These are phyloP conservation scores for Centropus unirufus DNA, from an alignment of 2,113 vertebrate species.

Conservation along the genomic window DNA sequence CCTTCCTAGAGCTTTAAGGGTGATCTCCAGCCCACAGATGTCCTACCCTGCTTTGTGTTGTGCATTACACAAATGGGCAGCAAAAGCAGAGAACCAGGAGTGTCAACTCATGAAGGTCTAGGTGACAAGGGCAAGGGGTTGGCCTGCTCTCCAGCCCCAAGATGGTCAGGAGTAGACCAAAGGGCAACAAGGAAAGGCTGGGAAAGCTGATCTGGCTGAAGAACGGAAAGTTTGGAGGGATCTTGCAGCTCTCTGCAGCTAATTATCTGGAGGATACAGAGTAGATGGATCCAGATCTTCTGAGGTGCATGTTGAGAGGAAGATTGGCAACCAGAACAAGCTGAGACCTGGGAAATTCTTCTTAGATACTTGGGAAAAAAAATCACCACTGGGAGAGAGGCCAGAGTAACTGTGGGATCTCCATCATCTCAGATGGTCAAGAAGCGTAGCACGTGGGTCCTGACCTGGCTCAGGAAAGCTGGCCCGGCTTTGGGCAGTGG, in stretches of 20 bases:
- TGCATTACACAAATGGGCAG: background rate
- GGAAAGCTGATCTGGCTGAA: background rate
- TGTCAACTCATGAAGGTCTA: background rate
- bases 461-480: background rate
- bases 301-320: background rate
- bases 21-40: background rate
- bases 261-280: background rate
- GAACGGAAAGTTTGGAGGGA: background rate
- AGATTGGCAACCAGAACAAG: background rate
- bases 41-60: background rate
- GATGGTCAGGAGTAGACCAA: background rate
- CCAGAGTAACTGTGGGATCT: background rate
- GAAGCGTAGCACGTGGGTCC: background rate
- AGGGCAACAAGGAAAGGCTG: background rate
- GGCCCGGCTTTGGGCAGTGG: background rate
- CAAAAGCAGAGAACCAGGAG: background rate
- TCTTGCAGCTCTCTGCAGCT: background rate
- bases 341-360: background rate
- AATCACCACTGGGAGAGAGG: background rate
- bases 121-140: background rate
- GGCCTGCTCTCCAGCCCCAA: background rate
- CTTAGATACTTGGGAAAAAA: background rate
- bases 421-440: background rate
- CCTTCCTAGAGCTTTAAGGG: background rate
- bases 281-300: background rate